Base-by-base conservation (phyloP, 2,113 vertebrate species). In the Charadrius vociferus region DNA sequence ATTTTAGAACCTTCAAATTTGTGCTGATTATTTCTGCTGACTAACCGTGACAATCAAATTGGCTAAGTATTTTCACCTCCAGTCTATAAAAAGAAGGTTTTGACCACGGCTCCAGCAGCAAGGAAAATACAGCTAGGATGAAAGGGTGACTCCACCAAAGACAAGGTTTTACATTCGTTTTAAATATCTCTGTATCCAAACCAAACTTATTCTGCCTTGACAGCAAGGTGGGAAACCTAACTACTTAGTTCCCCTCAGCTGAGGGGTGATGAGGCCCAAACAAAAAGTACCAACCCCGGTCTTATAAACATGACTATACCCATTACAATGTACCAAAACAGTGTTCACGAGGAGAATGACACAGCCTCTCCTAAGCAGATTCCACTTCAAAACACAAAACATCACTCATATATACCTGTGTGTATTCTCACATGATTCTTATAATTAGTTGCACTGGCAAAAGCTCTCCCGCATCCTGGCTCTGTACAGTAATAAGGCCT, bases 391-490 rank as follows among this genome's bases (percentile, higher is more conserved):
- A 97, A 83, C 12, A 74, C 24, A 92, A 92, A 78, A 43, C 56
- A 73, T 19, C n/a, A 56, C 34, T 92, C 68, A 63, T 27, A 70
- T 27, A 70, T 98, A 99, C 99, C 99, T 87, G 99, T 99, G 97
- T 99, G 99, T 98, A 99, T 99, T 97, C 99, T 99, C 98, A 99
- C 99, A 14, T 99, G 99, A 97, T 99, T 99, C 98, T 99, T 99
- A 89, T 99, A 99, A 97, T 99, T 99, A 68, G 99, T 99, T 96
- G 99, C 99, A 81, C 99, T 99, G 96, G 99, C 99, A 92, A 99
- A 99, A 47, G 99, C 99, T 74, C 99, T 98, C 43, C 99, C 99
- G 85, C 99, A 99, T 98, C 98, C 99, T 58, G 99, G 99, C 96
- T 99, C 99, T 58, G 99, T 99, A 97, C 99, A 99, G 97, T 99